These are phyloP conservation scores for Emydura subglobosa DNA, from an alignment of 2,113 vertebrate genomes.

Conservation along the genomic window DNA sequence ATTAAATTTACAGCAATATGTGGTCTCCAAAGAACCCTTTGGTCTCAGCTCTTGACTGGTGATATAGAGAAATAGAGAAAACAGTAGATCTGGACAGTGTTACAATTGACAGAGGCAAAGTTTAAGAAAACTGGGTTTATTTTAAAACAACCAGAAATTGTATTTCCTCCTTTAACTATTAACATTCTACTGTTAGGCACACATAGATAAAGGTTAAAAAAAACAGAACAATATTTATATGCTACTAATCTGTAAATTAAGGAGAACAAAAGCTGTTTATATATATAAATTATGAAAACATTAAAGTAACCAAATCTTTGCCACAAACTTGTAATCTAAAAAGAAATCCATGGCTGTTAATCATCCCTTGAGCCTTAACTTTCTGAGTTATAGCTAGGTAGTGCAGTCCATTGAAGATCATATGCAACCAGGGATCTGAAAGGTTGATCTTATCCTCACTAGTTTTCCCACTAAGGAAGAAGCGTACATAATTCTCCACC, in stretches of 20 bases:
- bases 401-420: slow-evolving; percentile 3
- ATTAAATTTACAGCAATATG: background rate
- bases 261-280: background rate
- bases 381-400: background rate
- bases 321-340: background rate
- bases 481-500: background rate
- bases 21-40: background rate
- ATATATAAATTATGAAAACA: background rate
- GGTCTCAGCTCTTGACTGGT: background rate
- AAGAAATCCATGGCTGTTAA: background rate
- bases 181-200: background rate
- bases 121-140: background rate
- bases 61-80: background rate
- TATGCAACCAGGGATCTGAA: background rate
- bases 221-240: background rate
- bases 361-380: slow-evolving; percentile 13
- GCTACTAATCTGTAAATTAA: background rate
- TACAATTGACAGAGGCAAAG: background rate
- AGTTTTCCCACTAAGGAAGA: background rate
- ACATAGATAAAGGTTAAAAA: background rate
- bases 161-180: background rate
- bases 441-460: background rate
- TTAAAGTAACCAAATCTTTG: background rate
- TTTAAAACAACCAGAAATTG: background rate
- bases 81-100: accelerated